A percentile compares a stretch with the other conserved stretches of the same genome.
Evolutionary conservation across 2,797 vertebrate species (phyloP).

Genomic region (Graptemys geographica): DNA sequence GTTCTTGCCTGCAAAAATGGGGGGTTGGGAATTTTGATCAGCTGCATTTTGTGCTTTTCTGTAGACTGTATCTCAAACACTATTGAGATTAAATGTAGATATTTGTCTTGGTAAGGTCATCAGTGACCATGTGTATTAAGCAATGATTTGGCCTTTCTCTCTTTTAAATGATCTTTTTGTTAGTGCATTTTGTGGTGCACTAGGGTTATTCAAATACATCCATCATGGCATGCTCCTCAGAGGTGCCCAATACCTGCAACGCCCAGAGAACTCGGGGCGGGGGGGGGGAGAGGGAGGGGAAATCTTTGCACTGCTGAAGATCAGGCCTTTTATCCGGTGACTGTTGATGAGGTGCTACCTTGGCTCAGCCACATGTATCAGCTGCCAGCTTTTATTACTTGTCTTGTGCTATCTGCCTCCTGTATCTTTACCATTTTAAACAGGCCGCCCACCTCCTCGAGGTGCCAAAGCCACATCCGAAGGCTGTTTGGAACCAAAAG

Average conservation of each 20-base stretch:
- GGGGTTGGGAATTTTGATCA: not conserved
- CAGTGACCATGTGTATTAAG: not conserved
- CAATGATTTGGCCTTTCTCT: not conserved
- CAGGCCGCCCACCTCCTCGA: slow-evolving; percentile 95
- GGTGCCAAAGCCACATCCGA: slow-evolving; percentile 87
- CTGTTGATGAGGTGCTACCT: not conserved
- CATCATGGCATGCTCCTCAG: not conserved
- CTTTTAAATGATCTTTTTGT: not conserved
- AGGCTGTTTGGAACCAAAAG: slow-evolving; percentile 88
- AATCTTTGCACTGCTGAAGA: not conserved
- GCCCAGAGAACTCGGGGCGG: not conserved
- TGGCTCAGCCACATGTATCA: not conserved
- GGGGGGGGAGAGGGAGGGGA: not conserved
- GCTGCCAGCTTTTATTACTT: not conserved
- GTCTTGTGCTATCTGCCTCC: not conserved
- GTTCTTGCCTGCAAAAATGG: not conserved
- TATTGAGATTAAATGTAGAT: not conserved
- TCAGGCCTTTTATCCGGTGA: not conserved
- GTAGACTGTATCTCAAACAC: not conserved
- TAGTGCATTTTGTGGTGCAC: not conserved
- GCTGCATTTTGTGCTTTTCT: not conserved
- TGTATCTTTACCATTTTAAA: accelerated
- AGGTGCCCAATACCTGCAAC: not conserved
- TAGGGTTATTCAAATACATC: not conserved
- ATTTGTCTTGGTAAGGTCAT: not conserved